Conservation (phyloP, 1,140 invertebrate species). For the Drosophila nebulosa region DNA sequence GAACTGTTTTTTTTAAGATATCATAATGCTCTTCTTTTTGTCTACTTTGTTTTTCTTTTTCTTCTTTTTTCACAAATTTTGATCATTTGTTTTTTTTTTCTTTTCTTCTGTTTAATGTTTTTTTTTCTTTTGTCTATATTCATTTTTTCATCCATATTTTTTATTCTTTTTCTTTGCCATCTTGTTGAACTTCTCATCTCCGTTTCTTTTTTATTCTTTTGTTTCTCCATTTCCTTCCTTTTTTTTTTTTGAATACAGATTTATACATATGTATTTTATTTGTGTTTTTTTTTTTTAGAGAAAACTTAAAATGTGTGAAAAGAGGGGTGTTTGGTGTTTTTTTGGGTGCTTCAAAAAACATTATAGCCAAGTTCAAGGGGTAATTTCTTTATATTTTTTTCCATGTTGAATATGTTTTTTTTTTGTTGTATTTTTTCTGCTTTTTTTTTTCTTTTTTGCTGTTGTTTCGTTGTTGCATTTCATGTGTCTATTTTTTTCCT, state of each 20-base stretch:
- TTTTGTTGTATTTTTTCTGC: conserved; percentile 35
- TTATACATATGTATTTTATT: conserved; percentile 32
- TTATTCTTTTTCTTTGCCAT: conserved; percentile 57
- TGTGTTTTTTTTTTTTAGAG: conserved; percentile 40
- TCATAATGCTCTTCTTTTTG: conserved; percentile 36
- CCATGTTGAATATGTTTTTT: conserved; percentile 58
- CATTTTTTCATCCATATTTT: conserved; percentile 26
- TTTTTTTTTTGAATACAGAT: conserved; percentile 37
- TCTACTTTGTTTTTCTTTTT: conserved; percentile 53
- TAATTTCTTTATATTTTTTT: conserved; percentile 40
- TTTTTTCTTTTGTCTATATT: conserved; percentile 4
- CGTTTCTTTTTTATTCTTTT: conserved; percentile 52
- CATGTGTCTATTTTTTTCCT: conserved; percentile 52
- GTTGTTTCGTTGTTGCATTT: conserved; percentile 45
- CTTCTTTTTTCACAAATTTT: conserved; percentile 48
- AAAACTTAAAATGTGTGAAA: conserved; percentile 78
- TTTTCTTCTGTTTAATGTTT: conserved; percentile 31
- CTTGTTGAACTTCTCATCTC: conserved; percentile 44
- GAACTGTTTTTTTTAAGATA: conserved; percentile 17
- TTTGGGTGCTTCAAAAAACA: conserved; percentile 79
- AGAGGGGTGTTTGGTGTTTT: conserved; percentile 74
- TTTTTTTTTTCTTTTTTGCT: conserved; percentile 60
- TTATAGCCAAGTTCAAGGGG: conserved; percentile 71
- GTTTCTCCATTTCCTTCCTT: conserved; percentile 44
- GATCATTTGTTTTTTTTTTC: conserved; percentile 52